Conservation (phyloP, 1,140 invertebrate genomes). For the Holcopasites calliopsidis region DNA sequence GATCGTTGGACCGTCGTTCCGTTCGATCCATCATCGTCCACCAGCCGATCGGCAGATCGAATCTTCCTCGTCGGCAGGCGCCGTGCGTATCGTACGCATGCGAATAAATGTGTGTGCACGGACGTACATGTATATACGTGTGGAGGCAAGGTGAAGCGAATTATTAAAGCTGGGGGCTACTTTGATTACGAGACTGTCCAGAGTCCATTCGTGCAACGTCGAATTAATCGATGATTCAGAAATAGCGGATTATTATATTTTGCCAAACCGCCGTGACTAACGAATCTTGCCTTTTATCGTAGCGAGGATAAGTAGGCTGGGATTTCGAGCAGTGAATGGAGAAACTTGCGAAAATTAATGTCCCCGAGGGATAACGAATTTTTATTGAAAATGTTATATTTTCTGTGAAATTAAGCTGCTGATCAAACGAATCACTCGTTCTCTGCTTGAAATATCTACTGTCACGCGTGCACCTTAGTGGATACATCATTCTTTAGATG, state of each 20-base stretch:
- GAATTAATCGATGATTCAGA: neutral
- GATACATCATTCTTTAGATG: too few relatives aligned
- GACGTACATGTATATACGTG: slow-evolving; percentile 31
- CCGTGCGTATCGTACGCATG: slow-evolving; percentile 44
- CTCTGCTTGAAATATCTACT: too few relatives aligned
- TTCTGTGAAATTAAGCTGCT: too few relatives aligned
- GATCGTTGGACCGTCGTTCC: slow-evolving; percentile 42
- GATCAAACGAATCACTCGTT: too few relatives aligned
- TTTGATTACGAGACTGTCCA: neutral
- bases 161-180: neutral
- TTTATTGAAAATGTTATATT: too few relatives aligned
- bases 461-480: too few relatives aligned
- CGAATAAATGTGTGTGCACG: slow-evolving; percentile 45
- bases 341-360: too few relatives aligned
- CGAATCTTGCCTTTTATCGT: too few relatives aligned
- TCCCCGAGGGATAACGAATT: too few relatives aligned
- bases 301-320: too few relatives aligned
- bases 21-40: slow-evolving; percentile 40
- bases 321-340: neutral
- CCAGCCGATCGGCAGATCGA: slow-evolving; percentile 28
- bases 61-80: slow-evolving; percentile 34
- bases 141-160: neutral
- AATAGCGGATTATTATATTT: neutral
- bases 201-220: neutral
- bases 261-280: neutral